phyloP scores from a whole-genome alignment of 2,888 invertebrate genomes.

The Drosophila mayaguana region DNA sequence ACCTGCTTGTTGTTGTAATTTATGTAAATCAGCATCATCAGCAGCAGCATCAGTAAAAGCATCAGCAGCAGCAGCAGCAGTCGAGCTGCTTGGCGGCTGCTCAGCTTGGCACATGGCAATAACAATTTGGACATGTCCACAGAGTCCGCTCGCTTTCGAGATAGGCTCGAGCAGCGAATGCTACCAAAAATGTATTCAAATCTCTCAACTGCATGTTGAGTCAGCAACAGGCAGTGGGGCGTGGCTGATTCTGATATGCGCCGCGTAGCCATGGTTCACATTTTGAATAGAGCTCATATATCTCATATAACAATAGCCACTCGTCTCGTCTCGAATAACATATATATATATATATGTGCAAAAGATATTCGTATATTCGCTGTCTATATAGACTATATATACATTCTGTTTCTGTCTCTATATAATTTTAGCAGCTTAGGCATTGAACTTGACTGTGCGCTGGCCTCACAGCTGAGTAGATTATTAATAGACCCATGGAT shows the following conservation, averaged over 20 bases:
- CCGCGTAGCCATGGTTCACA: slow-evolving; percentile 53
- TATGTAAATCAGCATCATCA: slow-evolving; percentile 62
- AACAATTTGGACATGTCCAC: slow-evolving; percentile 26
- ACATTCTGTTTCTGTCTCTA: slow-evolving; percentile 13
- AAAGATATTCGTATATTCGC: too few relatives aligned
- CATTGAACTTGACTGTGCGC: slow-evolving; percentile 75
- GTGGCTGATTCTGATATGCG: slow-evolving; percentile 44
- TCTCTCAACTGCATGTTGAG: slow-evolving; percentile 54
- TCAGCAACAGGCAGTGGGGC: slow-evolving; percentile 29
- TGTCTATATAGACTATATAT: too few relatives aligned
- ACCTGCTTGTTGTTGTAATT: slow-evolving; percentile 55
- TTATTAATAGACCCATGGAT: slow-evolving; percentile 38
- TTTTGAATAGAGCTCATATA: slow-evolving; percentile 30
- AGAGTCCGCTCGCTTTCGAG: slow-evolving; percentile 12
- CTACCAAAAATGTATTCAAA: slow-evolving; percentile 80
- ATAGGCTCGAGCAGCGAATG: slow-evolving; percentile 35
- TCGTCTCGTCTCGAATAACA: slow-evolving; percentile 8
- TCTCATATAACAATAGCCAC: slow-evolving; percentile 27
- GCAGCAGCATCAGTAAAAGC: slow-evolving; percentile 1
- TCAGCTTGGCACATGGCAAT: slow-evolving; percentile 18
- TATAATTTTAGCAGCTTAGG: slow-evolving; percentile 46
- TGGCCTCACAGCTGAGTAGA: slow-evolving; percentile 27
- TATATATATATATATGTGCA: not conserved
- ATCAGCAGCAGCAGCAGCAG: not conserved
- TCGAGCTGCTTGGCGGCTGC: slow-evolving; percentile 15